These are phyloP conservation scores for Galleria mellonella DNA, from an alignment of 1,140 invertebrate species.

Conservation along the genomic window DNA sequence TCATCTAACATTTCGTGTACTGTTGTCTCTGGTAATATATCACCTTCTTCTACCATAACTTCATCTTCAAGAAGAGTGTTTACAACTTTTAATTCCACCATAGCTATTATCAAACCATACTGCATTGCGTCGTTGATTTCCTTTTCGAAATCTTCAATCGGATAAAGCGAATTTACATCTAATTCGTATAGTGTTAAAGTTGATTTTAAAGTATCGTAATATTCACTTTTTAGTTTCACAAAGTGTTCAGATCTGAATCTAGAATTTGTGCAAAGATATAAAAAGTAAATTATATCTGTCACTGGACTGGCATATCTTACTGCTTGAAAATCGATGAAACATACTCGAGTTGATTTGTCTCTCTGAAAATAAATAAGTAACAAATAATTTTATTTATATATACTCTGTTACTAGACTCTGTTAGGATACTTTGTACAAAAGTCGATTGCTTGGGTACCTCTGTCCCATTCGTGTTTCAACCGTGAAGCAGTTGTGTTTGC, in stretches of 20 bases:
- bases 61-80: constrained; percentile 31
- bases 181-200: constrained; percentile 37
- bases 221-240: constrained; percentile 26
- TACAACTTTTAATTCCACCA: constrained; percentile 46
- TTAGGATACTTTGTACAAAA: no score
- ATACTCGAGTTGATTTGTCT: constrained; percentile 25
- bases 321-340: constrained; percentile 58
- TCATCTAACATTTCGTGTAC: constrained; percentile 7
- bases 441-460: no score
- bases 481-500: no score
- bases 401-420: no score
- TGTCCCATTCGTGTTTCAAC: no score
- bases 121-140: constrained; percentile 34
- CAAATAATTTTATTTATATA: constrained; percentile 6
- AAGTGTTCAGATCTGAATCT: constrained; percentile 46
- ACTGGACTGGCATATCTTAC: constrained; percentile 46
- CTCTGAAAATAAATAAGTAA: no score
- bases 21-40: constrained; percentile 11
- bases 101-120: constrained; percentile 42
- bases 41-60: constrained; percentile 15
- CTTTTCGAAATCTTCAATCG: constrained; percentile 28
- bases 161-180: constrained; percentile 30
- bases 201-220: constrained; percentile 38
- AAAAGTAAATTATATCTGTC: constrained; percentile 49
- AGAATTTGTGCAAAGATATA: constrained; percentile 50